These are phyloP conservation scores for Diogma glabrata DNA, from an alignment of 2,888 invertebrate genomes.

Conservation along the genomic window DNA sequence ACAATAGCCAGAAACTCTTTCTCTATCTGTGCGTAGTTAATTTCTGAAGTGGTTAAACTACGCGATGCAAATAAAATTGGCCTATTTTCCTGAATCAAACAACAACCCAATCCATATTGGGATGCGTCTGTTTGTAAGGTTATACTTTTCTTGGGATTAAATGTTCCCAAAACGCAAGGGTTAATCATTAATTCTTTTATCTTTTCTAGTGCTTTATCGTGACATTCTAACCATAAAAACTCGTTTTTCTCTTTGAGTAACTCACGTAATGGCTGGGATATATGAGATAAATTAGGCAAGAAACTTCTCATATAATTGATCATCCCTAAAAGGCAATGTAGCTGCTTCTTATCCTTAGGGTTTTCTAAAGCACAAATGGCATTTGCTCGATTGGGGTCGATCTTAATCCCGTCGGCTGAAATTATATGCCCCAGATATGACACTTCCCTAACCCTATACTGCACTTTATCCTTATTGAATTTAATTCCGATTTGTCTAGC, in stretches of 20 bases:
- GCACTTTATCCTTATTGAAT: constrained; percentile 15
- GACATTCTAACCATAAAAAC: constrained; percentile 14
- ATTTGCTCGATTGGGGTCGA: constrained; percentile 1
- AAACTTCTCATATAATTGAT: constrained; percentile 16
- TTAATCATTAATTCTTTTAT: constrained; percentile 15
- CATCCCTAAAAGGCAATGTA: constrained; percentile 14
- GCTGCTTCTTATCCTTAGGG: constrained; percentile 11
- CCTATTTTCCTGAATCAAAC: constrained; percentile 13
- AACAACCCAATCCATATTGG: constrained; percentile 18
- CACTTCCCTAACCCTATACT: constrained; percentile 13
- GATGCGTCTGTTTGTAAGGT: constrained; percentile 17
- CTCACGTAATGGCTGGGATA: constrained; percentile 14
- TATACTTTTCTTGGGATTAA: constrained; percentile 14
- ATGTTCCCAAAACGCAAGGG: constrained; percentile 13
- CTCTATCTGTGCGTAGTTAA: constrained; percentile 19
- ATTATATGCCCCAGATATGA: constrained; percentile 15
- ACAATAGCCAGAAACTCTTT: constrained; percentile 19
- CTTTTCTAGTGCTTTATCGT: constrained; percentile 14
- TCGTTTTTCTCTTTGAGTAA: constrained; percentile 16
- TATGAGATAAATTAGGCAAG: constrained; percentile 15
- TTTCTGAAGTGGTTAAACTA: constrained; percentile 22
- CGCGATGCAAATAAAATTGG: constrained; percentile 22
- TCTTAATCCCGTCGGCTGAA: constrained; percentile 1
- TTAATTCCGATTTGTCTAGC: no score
- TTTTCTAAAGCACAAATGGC: constrained; percentile 5